These are phyloP conservation scores for Monochamus alternatus DNA, from an alignment of 2,888 invertebrate species.

Conservation along the genomic window DNA sequence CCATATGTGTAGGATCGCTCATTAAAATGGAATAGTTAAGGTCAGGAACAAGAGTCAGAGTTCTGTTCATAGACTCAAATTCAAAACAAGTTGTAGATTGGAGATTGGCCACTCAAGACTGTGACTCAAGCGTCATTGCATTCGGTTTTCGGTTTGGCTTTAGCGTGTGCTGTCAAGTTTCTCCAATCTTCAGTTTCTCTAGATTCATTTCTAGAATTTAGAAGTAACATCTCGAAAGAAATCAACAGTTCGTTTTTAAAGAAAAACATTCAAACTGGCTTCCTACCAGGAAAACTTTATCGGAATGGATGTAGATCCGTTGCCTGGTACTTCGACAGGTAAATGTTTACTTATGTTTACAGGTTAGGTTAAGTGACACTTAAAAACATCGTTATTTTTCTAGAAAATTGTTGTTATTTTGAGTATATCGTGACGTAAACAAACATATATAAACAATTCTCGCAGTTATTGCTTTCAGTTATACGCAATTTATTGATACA, in stretches of 20 bases:
- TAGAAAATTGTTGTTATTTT: conserved; percentile 24
- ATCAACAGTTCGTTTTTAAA: conserved; percentile 26
- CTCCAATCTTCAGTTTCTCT: conserved; percentile 1
- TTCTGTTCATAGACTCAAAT: no score
- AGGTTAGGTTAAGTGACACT: conserved; percentile 46
- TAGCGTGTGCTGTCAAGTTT: neutral
- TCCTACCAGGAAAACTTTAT: conserved; percentile 46
- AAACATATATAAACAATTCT: neutral
- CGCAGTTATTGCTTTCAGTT: no score
- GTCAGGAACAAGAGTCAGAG: no score
- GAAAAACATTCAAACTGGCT: conserved; percentile 42
- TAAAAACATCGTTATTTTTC: conserved; percentile 28
- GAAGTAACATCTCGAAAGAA: conserved; percentile 9
- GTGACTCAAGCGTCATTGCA: no score
- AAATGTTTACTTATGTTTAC: conserved; percentile 41
- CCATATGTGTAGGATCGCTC: neutral
- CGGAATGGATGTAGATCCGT: conserved; percentile 63
- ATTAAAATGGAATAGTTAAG: no score
- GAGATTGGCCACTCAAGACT: no score
- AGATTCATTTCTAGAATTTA: conserved; percentile 24
- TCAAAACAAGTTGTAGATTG: no score
- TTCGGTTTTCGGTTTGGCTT: no score
- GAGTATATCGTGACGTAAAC: no score
- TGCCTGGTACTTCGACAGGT: conserved; percentile 60
- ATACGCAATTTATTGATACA: no score